These are phyloP conservation scores for Pimpla rufipes DNA, from an alignment of 2,888 invertebrate species.

Conservation along the genomic window DNA sequence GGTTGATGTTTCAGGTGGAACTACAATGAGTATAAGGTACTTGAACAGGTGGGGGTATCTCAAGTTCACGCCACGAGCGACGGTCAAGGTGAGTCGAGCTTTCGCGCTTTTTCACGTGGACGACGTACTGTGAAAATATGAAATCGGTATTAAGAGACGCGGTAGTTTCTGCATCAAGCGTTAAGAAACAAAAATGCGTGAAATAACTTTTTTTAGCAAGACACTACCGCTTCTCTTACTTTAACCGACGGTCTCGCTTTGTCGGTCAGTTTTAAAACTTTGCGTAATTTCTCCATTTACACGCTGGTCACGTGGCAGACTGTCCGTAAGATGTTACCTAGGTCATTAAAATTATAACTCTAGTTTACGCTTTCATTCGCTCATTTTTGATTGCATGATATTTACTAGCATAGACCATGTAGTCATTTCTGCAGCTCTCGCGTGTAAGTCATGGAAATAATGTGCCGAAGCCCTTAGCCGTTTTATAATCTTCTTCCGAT, in stretches of 20 bases:
- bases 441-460: slow-evolving; percentile 12
- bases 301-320: slow-evolving; percentile 76
- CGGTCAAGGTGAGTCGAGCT: slow-evolving; percentile 62
- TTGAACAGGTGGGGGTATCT: slow-evolving; percentile 93
- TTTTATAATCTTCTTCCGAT: slow-evolving; percentile 13
- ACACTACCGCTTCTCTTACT: too few species aligned
- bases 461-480: neutral
- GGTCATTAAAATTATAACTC: slow-evolving; percentile 69
- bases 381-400: slow-evolving; percentile 31
- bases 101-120: neutral
- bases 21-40: slow-evolving; percentile 94
- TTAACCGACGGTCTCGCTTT: too few species aligned
- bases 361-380: slow-evolving; percentile 31
- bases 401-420: slow-evolving; percentile 19
- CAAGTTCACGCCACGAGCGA: slow-evolving; percentile 83
- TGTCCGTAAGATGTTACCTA: slow-evolving; percentile 72
- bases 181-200: too few species aligned
- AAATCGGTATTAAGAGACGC: too few species aligned
- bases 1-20: slow-evolving; percentile 88
- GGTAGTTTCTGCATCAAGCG: too few species aligned
- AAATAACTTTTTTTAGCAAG: too few species aligned
- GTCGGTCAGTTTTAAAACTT: neutral
- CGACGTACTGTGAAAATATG: neutral
- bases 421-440: slow-evolving; percentile 7
- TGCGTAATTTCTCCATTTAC: slow-evolving; percentile 70